Base-by-base conservation (phyloP, 2,113 vertebrate species). In the Brachyhypopomus occidentalis region DNA sequence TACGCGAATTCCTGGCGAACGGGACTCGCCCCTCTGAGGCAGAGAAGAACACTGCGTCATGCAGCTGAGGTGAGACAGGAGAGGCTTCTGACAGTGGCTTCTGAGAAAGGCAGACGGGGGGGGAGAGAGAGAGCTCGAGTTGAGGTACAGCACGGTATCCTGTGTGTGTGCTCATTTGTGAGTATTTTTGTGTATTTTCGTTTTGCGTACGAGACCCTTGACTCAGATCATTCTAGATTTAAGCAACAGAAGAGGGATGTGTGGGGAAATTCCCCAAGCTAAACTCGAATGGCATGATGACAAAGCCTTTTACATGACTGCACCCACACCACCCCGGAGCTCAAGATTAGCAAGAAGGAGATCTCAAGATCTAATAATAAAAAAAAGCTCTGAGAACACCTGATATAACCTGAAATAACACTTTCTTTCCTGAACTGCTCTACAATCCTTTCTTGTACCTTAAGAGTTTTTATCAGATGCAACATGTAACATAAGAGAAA, bases 161-260 rank as follows among this genome's bases (percentile, higher is more conserved):
- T 76, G 45, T 66, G 72, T 66, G 72, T 59, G 48, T 22, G 45
- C 45, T 52, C 45, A 52, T 52, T 52, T 1, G 45, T 11, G 12
- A 52, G 55, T 19, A 60, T 55, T 22, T 30, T 36, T 22, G 34
- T 27, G 55, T 55, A 41, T 63, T 25, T 55, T 9, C 60, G 72
- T 71, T 30, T 16, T 67, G 73, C 55, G 16, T 25, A 5, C 1
- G 14, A 62, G 77, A 80, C 78, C 74, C 77, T 73, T 83, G 81
- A 84, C 83, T 84, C 79, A 84, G 79, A 84, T 81, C 19, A 23
- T 78, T 77, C 8, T 73, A 78, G 69, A 48, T 81, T 78, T 12
- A 62, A 56, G 64, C 52, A 77, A 48, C 36, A 41, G 56, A 34
- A 30, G 62, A 52, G 48, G 30, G 14, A 74, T 34, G 23, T 59